Base-by-base conservation (phyloP, 2,888 invertebrate genomes). In the Hemistola chrysoprasaria region DNA sequence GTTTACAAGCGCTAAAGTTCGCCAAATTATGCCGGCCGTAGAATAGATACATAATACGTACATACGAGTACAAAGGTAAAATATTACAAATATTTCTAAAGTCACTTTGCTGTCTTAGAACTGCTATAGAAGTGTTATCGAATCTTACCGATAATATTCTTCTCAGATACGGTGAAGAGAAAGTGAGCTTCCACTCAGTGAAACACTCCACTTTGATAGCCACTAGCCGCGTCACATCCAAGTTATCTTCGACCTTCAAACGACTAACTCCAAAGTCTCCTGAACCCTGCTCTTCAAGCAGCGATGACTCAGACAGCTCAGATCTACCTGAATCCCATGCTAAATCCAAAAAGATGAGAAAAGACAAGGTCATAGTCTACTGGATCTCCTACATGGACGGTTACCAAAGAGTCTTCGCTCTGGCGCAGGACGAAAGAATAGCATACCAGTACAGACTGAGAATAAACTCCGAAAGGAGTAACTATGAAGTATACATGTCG, bases 381-480 rank as follows among this genome's bases (percentile, higher is more conserved):
- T 96, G 95, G 95, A 91, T 95, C 22, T 95, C 95, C 3, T 95
- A 93, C 65, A 90, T 94, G 74, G 94, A 95, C 47, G 93, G 92
- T 0, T 90, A 92, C 28, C 95, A 96, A 72, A 83, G 95, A 58
- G 93, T 94, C 0, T 86, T 95, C 39, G 88, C 94, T 8, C 91
- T 96, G 59, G 94, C 95, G 0, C 95, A 95, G 71, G 94, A 95
- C 45, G 92, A 94, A 61, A 86, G 92, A 45, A 90, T 95, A 26
- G 93, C 93, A 1, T 90, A 90, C 38, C 90, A 90, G 42, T 91
- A 92, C 30, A 78, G 90, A 51, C 85, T 86, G 61, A 78, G 78
- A 38, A 91, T 92, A 8, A 93, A 93, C 61, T 90, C 93, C 0
- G 95, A 95, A 65, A 88, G 91, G 32, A 93, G 94, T 50, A 91